Evolutionary conservation across 2,888 invertebrate genomes (phyloP).

Genomic region (Tinea trinotella): DNA sequence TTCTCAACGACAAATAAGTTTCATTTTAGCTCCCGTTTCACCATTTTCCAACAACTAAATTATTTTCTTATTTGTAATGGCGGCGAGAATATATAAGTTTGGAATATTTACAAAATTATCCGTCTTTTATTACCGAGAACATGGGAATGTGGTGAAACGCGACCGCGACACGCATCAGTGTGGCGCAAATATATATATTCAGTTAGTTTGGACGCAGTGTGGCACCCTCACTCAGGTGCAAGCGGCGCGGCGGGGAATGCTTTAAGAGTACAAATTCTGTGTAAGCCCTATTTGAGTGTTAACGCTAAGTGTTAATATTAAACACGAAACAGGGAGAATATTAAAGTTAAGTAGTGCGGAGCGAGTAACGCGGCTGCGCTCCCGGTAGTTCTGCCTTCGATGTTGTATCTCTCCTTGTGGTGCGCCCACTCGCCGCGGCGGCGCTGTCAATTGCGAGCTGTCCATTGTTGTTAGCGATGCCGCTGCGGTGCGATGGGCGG

Average conservation of each 20-base stretch:
- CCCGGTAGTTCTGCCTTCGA: conserved; percentile 40
- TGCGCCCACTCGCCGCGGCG: conserved; percentile 69
- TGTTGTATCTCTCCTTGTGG: conserved; percentile 67
- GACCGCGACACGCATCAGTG: not conserved
- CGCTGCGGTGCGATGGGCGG: conserved; percentile 31
- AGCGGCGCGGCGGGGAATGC: conserved; percentile 59
- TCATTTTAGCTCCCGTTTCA: not conserved
- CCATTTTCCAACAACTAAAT: not conserved
- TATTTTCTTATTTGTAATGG: not conserved
- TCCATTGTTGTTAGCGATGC: not conserved
- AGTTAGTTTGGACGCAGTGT: not conserved
- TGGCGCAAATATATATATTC: not conserved
- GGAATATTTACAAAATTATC: not conserved
- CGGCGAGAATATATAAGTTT: not conserved
- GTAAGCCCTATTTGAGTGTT: conserved; percentile 72
- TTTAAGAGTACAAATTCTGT: conserved; percentile 82
- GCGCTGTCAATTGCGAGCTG: conserved; percentile 41
- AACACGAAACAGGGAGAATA: conserved; percentile 54
- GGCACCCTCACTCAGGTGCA: conserved; percentile 25
- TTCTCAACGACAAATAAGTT: not conserved
- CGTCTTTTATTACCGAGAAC: not conserved
- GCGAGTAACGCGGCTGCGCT: conserved; percentile 14
- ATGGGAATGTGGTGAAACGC: not conserved
- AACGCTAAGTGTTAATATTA: conserved; percentile 54
- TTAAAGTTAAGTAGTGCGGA: conserved; percentile 23